These are phyloP conservation scores for Potamilus streckersoni DNA, from an alignment of 1,140 invertebrate species.

Conservation along the genomic window DNA sequence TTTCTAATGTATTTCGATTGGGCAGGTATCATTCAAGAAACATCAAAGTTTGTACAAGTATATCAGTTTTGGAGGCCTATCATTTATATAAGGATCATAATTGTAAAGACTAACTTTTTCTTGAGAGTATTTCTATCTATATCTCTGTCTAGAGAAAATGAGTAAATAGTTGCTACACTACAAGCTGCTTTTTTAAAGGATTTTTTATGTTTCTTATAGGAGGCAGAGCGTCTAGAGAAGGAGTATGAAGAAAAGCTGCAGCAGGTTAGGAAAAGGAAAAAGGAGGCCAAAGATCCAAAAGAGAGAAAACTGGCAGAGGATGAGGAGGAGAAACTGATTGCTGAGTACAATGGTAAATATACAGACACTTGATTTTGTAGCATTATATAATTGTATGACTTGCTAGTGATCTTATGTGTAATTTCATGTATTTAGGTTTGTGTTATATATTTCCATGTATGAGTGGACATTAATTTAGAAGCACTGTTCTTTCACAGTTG, in stretches of 20 bases:
- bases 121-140: no score
- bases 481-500: no score
- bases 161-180: no score
- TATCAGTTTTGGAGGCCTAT: no score
- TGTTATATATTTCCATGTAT: background rate
- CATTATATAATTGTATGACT: no score
- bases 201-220: constrained; percentile 24
- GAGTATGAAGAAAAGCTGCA: constrained; percentile 43
- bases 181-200: background rate
- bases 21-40: no score
- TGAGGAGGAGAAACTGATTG: constrained; percentile 28
- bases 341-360: constrained; percentile 8
- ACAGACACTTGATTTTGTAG: background rate
- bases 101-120: no score
- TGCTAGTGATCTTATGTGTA: no score
- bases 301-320: constrained; percentile 32
- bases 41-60: no score
- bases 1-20: no score
- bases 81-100: no score
- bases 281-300: constrained; percentile 43
- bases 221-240: constrained; percentile 46
- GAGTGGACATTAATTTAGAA: background rate
- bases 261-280: constrained; percentile 32
- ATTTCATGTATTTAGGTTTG: background rate
- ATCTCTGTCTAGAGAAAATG: no score